Evolutionary conservation across 2,113 vertebrate species (phyloP).

Genomic region (Urocitellus parryii): DNA sequence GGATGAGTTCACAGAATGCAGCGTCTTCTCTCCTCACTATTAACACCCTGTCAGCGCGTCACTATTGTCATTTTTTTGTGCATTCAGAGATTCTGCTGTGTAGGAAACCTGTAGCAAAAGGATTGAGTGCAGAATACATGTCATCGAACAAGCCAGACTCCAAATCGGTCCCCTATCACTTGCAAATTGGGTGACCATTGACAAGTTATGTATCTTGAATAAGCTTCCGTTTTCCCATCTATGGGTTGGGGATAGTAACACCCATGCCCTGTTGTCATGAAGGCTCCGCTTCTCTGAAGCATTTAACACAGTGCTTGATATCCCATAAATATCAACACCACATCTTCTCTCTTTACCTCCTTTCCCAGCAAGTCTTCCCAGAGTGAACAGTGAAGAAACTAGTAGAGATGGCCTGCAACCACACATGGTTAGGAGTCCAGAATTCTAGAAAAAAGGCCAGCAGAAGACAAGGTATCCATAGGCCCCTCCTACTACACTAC

Average conservation of each 20-base stretch:
- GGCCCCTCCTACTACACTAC: background rate
- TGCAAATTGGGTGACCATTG: background rate
- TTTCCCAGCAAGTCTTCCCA: background rate
- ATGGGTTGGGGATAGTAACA: background rate
- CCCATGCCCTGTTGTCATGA: background rate
- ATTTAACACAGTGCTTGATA: background rate
- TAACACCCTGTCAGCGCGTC: background rate
- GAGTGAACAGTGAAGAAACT: background rate
- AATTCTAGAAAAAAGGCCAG: background rate
- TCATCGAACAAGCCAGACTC: background rate
- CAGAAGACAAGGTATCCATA: background rate
- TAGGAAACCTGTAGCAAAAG: background rate
- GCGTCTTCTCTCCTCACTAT: background rate
- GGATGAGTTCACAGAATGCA: background rate
- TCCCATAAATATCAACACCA: background rate
- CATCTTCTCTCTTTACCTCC: background rate
- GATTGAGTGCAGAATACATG: background rate
- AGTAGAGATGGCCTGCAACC: background rate
- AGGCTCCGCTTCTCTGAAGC: background rate
- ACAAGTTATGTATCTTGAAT: background rate
- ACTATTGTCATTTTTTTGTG: rapidly evolving
- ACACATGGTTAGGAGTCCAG: background rate
- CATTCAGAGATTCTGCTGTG: background rate
- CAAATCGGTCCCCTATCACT: background rate
- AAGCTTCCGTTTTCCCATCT: background rate